Evolutionary conservation across 2,888 invertebrate species (phyloP).

Genomic region (Clostera curtula): DNA sequence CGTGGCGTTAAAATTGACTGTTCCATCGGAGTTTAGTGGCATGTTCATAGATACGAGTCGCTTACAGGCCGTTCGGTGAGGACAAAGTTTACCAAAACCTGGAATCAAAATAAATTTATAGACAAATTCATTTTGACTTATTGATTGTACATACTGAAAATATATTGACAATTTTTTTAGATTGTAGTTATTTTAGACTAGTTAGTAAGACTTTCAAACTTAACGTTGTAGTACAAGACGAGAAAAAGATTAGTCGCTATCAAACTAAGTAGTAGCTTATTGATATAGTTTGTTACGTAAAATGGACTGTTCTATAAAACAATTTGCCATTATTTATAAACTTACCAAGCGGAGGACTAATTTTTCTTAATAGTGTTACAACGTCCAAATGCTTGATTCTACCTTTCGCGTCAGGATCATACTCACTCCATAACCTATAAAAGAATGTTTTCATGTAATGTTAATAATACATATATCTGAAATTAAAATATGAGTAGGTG

Average conservation of each 20-base stretch:
- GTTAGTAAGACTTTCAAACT: no score
- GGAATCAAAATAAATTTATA: conserved; percentile 3
- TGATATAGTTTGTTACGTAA: no score
- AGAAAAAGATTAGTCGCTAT: no score
- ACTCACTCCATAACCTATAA: conserved; percentile 95
- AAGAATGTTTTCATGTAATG: conserved; percentile 1
- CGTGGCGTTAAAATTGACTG: conserved; percentile 98
- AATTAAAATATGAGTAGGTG: no score
- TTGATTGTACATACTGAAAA: no score
- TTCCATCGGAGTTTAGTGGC: conserved; percentile 99
- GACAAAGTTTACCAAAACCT: conserved; percentile 99
- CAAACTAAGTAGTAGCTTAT: no score
- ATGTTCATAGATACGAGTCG: conserved; percentile 99
- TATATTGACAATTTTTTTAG: no score
- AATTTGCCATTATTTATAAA: no score
- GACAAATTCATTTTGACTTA: no score
- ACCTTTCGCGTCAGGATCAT: conserved; percentile 99
- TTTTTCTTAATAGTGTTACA: conserved; percentile 96
- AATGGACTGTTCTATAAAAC: no score
- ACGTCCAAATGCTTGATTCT: conserved; percentile 99
- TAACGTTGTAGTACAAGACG: no score
- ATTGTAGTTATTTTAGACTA: no score
- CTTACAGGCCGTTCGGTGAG: conserved; percentile 98
- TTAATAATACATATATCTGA: neutral
- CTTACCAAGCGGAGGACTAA: conserved; percentile 92